Evolutionary conservation across 2,888 invertebrate species (phyloP), one percentile per base, ranked within the genome.

Genomic region (Caenorhabditis sp.): DNA sequence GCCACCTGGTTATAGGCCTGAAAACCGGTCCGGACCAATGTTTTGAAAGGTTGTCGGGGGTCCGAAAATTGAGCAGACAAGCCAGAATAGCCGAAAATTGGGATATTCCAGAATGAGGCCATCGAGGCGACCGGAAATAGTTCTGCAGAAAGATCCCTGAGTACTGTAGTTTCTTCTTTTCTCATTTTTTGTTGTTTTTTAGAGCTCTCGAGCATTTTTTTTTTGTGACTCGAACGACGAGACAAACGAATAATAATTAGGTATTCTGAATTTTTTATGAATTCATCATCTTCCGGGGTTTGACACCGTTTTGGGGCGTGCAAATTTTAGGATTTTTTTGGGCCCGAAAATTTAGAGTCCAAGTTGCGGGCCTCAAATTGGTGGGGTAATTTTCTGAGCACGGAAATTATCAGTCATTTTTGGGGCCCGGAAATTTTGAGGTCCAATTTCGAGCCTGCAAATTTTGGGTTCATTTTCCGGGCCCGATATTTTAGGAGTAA

Each of bases 51-150:
- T n/a, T 27, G 26, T 58, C 21, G 8, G 27, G 23, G 14, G 23
- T 27, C 55, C 55, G 27, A 6, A 55, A 85, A 81, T 31, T 80
- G 77, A 19, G 79, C 69, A 10, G 79, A 62, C 1, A 78, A 78
- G 24, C 76, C 72, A 49, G 77, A 79, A 66, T 81, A 81, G 5
- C 77, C 76, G 43, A 81, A 69, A 36, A 81, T 79, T 2, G 81
- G 81, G 19, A 76, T 59, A 58, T 79, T 78, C 81, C 81, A 81
- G 61, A 69, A 81, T 19, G 75, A 64, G 1, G 81, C 81, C 81
- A 81, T 81, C 17, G 79, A 74, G 10, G 79, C 81, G n/a, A 79
- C 79, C 2, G 78, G 66, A 5, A 73, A 55, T 19, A 78, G 73
- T 66, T 79, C 79, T 76, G 73, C n/a, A n/a, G n/a, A n/a, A n/a